These are phyloP conservation scores for Fistularia commersonii DNA, from an alignment of 2,797 vertebrate genomes.

Conservation along the genomic window DNA sequence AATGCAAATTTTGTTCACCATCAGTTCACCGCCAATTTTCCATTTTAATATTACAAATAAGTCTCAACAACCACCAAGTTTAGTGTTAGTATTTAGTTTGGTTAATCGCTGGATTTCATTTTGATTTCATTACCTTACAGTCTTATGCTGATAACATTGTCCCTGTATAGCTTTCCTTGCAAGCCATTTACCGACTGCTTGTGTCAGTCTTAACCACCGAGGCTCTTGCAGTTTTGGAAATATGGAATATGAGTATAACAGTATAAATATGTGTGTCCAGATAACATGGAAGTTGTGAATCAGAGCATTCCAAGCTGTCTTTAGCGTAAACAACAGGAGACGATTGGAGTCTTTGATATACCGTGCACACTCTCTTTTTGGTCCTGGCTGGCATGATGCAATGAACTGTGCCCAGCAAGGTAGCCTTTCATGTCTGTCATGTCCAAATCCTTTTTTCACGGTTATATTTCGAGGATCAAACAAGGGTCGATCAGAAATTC, in stretches of 20 bases:
- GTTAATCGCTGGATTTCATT: too few relatives aligned
- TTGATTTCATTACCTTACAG: constrained; percentile 7
- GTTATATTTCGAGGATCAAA: constrained; percentile 44
- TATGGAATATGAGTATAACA: constrained; percentile 5
- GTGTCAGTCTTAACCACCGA: constrained; percentile 19
- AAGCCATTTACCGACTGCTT: constrained; percentile 13
- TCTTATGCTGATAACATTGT: constrained; percentile 10
- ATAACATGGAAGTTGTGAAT: constrained; percentile 14
- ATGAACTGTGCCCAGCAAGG: constrained; percentile 28
- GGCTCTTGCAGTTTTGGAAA: constrained; percentile 16
- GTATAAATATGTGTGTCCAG: constrained; percentile 5
- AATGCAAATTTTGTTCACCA: too few relatives aligned
- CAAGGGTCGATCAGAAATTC: constrained; percentile 31
- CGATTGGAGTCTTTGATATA: constrained; percentile 5
- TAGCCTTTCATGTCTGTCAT: constrained; percentile 54
- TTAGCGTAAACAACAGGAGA: not conserved
- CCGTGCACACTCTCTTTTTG: constrained; percentile 24
- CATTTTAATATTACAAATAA: too few relatives aligned
- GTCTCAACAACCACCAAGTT: too few relatives aligned
- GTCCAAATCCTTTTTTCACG: constrained; percentile 44
- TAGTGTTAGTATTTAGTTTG: too few relatives aligned
- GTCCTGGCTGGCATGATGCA: constrained; percentile 31
- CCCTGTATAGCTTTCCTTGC: constrained; percentile 20
- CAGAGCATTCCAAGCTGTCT: not conserved
- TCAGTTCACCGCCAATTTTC: too few relatives aligned